phyloP scores from a whole-genome alignment of 2,113 vertebrate genomes.

The Nipponia nippon region DNA sequence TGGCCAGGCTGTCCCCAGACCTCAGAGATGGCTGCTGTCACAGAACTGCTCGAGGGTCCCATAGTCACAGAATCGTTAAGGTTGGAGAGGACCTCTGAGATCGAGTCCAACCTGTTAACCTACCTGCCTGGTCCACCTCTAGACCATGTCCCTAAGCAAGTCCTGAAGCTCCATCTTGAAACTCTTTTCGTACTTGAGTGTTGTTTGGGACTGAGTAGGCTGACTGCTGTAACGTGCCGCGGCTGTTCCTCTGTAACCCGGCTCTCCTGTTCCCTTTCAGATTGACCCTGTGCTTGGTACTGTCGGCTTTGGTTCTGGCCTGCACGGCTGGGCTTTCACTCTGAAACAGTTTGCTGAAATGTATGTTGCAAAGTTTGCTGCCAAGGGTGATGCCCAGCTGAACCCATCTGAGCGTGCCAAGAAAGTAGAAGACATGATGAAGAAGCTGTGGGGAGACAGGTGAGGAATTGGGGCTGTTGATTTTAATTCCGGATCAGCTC shows the following conservation, averaged over 20 bases:
- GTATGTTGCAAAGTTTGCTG: constrained; percentile 92
- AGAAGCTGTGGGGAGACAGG: constrained; percentile 96
- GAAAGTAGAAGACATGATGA: constrained; percentile 99
- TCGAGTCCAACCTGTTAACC: too few relatives aligned
- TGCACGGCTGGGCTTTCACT: constrained; percentile 97
- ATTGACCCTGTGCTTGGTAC: constrained; percentile 89
- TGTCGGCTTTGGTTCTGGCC: constrained; percentile 94
- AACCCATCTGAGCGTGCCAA: constrained; percentile 81
- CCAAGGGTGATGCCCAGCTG: constrained; percentile 87
- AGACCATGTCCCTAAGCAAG: too few relatives aligned
- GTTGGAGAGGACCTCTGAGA: too few relatives aligned
- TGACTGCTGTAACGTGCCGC: neutral
- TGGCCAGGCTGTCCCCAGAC: neutral
- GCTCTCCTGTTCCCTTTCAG: constrained; percentile 43
- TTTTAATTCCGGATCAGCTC: neutral
- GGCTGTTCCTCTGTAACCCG: neutral
- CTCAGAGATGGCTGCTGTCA: neutral
- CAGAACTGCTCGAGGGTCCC: fast-evolving
- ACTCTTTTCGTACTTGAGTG: fast-evolving
- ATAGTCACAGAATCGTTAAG: too few relatives aligned
- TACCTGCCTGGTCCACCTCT: too few relatives aligned
- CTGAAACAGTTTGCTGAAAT: constrained; percentile 98
- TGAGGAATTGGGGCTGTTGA: neutral
- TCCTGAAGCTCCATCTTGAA: neutral
- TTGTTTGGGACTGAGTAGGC: fast-evolving